These are phyloP conservation scores for Philonicus albiceps DNA, from an alignment of 2,888 invertebrate genomes.

Conservation along the genomic window DNA sequence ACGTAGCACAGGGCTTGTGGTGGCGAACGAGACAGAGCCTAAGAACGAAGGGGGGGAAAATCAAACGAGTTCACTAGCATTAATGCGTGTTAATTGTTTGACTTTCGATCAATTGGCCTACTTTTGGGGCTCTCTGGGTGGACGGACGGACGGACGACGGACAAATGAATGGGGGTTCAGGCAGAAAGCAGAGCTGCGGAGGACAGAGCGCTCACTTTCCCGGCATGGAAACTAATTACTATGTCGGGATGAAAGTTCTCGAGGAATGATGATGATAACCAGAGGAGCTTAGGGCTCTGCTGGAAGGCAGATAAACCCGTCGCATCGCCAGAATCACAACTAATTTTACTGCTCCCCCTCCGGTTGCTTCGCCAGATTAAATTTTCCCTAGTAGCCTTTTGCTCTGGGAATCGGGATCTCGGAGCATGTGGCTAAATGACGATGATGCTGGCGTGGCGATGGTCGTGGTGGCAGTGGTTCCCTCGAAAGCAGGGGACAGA, in stretches of 20 bases:
- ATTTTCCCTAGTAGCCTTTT: neutral
- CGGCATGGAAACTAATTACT: neutral
- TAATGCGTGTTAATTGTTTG: conserved; percentile 30
- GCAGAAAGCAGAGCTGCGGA: neutral
- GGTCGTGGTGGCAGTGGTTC: neutral
- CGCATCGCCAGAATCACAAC: neutral
- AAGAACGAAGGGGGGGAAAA: neutral
- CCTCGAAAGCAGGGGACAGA: neutral
- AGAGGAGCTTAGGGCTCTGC: neutral
- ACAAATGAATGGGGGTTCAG: neutral
- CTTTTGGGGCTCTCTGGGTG: neutral
- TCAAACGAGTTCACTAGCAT: conserved; percentile 31
- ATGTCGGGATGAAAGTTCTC: neutral
- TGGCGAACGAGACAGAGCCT: neutral
- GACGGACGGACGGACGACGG: neutral
- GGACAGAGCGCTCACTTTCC: neutral
- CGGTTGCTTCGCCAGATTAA: neutral
- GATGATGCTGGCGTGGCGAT: neutral
- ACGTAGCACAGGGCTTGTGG: neutral
- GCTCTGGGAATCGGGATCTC: neutral
- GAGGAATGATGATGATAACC: neutral
- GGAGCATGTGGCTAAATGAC: neutral
- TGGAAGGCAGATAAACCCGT: neutral
- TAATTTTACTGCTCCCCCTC: neutral
- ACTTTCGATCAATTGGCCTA: conserved; percentile 37